phyloP scores from a whole-genome alignment of 2,797 vertebrate genomes.

The Schizothorax lantsangensis region DNA sequence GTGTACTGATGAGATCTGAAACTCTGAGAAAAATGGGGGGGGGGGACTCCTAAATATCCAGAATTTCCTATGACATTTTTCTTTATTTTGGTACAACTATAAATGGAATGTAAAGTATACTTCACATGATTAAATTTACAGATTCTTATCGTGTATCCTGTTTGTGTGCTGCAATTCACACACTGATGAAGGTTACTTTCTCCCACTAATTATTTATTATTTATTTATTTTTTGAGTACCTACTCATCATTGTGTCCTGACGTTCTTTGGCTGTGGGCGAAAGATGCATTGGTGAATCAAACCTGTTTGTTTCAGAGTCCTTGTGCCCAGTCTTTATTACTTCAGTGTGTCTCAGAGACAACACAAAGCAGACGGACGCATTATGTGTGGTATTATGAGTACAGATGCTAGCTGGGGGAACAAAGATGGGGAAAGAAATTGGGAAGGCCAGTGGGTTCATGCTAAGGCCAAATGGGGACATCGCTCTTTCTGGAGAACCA shows the following conservation, averaged over 20 bases:
- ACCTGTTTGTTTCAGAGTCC: conserved; percentile 26
- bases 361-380: conserved; percentile 59
- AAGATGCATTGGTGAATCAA: conserved; percentile 41
- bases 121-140: background rate
- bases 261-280: conserved; percentile 10
- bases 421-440: background rate
- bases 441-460: conserved; percentile 36
- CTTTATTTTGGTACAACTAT: background rate
- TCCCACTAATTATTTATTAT: background rate
- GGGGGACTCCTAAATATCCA: background rate
- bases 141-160: background rate
- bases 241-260: background rate
- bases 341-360: conserved; percentile 57
- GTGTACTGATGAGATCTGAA: background rate
- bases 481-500: conserved; percentile 20
- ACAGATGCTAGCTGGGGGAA: conserved; percentile 19
- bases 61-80: background rate
- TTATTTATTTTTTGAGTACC: background rate
- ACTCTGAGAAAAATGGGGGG: background rate
- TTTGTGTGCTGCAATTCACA: background rate
- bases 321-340: conserved; percentile 25
- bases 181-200: background rate
- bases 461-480: conserved; percentile 31
- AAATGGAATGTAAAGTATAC: background rate
- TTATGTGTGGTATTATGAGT: conserved; percentile 20